Conservation (phyloP, 2,113 vertebrate genomes). For the Hiodon alosoides region DNA sequence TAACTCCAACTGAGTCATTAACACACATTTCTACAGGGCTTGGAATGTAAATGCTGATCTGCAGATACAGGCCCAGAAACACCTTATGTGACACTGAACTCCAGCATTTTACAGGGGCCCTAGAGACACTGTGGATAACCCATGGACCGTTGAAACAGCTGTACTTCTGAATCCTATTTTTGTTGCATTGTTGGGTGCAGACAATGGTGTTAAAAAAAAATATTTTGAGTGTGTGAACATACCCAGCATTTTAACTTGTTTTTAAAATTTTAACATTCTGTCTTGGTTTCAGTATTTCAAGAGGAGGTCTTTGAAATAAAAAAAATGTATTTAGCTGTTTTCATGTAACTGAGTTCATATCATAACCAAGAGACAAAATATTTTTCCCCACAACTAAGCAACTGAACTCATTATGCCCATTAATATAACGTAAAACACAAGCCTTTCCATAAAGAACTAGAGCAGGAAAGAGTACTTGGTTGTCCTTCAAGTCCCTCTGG, state of each 20-base stretch:
- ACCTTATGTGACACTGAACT: conserved; percentile 28
- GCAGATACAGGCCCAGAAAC: conserved; percentile 3
- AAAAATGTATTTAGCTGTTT: too few species aligned
- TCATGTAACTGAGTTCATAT: too few species aligned
- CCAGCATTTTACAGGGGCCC: conserved; percentile 46
- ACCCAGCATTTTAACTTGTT: background rate
- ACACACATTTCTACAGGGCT: background rate
- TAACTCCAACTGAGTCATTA: too few species aligned
- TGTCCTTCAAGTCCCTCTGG: too few species aligned
- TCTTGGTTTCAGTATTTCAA: background rate
- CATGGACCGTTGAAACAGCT: conserved; percentile 46
- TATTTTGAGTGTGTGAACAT: background rate
- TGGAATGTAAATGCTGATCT: conserved; percentile 23
- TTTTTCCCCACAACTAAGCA: too few species aligned
- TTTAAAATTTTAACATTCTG: background rate
- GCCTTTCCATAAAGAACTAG: too few species aligned
- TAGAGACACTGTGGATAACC: conserved; percentile 49
- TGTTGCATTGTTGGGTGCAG: conserved; percentile 35
- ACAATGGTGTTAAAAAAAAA: conserved; percentile 3
- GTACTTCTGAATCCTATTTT: conserved; percentile 41
- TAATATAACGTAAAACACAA: too few species aligned
- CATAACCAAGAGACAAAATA: too few species aligned
- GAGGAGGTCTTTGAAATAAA: too few species aligned
- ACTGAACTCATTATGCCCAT: too few species aligned
- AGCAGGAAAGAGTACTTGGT: too few species aligned